These are phyloP conservation scores for Rhineura floridana DNA, from an alignment of 2,113 vertebrate genomes.

Conservation along the genomic window DNA sequence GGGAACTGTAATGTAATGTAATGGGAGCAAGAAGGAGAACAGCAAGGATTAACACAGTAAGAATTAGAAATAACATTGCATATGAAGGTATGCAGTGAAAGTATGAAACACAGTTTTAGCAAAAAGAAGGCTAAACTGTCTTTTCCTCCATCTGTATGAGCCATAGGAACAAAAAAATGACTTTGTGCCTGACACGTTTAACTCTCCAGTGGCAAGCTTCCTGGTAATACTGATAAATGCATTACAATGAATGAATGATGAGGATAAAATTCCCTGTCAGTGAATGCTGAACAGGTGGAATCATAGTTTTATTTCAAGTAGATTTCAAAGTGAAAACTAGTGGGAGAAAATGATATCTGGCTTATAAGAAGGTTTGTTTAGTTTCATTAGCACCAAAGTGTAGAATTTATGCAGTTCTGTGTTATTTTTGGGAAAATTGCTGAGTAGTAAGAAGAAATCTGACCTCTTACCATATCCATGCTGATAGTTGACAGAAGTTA, in stretches of 20 bases:
- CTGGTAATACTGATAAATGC: background rate
- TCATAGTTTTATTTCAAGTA: slow-evolving; percentile 27
- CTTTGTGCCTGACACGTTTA: background rate
- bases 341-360: background rate
- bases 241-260: background rate
- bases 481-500: slow-evolving; percentile 63
- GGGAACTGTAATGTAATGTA: no score
- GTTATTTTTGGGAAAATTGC: background rate
- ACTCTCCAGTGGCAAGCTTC: background rate
- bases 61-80: background rate
- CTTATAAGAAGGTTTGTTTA: slow-evolving; percentile 19
- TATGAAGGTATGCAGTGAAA: background rate
- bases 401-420: background rate
- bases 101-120: background rate
- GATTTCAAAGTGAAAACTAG: background rate
- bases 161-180: background rate
- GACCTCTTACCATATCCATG: slow-evolving; percentile 52
- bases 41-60: background rate
- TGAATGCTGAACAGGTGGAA: background rate
- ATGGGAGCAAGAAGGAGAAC: background rate
- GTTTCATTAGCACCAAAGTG: slow-evolving; percentile 5
- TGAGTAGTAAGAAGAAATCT: slow-evolving; percentile 49
- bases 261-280: background rate
- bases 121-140: background rate
- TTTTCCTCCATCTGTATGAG: background rate